Conservation (phyloP, 2,797 vertebrate species). For the Aeoliscus strigatus region DNA sequence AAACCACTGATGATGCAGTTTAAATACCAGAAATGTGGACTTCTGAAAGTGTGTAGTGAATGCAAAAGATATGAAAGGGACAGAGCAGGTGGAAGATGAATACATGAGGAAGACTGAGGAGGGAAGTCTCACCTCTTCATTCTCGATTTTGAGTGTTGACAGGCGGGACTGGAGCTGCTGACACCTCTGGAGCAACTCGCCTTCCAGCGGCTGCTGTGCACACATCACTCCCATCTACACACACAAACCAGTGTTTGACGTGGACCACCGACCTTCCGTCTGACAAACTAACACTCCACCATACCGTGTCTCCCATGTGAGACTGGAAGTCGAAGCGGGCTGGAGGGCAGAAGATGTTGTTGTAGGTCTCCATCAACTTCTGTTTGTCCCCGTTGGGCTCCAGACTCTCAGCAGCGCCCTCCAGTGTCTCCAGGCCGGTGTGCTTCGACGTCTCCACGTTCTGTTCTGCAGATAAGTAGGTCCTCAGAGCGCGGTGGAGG, state of each 20-base stretch:
- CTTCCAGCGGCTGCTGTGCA: slow-evolving; percentile 88
- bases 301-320: slow-evolving; percentile 95
- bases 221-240: slow-evolving; percentile 87
- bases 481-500: slow-evolving; percentile 90
- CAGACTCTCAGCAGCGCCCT: slow-evolving; percentile 89
- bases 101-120: neutral
- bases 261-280: neutral
- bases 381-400: slow-evolving; percentile 95
- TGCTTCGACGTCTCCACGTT: slow-evolving; percentile 95
- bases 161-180: slow-evolving; percentile 91
- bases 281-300: neutral
- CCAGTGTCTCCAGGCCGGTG: slow-evolving; percentile 88
- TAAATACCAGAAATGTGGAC: too few relatives aligned
- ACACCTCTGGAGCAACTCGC: slow-evolving; percentile 88
- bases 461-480: slow-evolving; percentile 93
- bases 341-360: slow-evolving; percentile 94
- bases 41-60: too few relatives aligned
- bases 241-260: slow-evolving; percentile 1
- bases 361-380: slow-evolving; percentile 97
- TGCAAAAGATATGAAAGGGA: too few relatives aligned
- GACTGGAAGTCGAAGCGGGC: slow-evolving; percentile 98
- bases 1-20: too few relatives aligned
- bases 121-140: slow-evolving; percentile 83
- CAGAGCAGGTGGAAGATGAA: neutral
- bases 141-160: slow-evolving; percentile 94